Base-by-base conservation (phyloP, 2,888 invertebrate species). In the Andrena praecox region DNA sequence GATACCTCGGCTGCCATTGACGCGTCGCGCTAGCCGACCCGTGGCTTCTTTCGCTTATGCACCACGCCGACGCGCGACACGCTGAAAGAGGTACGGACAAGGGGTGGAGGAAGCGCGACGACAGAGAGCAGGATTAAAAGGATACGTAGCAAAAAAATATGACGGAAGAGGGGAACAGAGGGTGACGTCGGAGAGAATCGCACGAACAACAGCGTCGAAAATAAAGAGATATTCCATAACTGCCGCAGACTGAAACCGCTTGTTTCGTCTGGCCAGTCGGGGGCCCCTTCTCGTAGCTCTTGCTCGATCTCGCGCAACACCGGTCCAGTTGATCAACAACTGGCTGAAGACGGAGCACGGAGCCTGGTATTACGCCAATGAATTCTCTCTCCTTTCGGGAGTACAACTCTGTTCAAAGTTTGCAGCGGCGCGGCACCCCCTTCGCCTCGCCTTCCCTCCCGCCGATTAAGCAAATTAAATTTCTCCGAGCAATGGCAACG, bases 401-500 rank as follows among this genome's bases (percentile, higher is more conserved):
- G 86, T 85, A 88, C 88, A 91, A 91, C 89, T 92, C 89, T 76
- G 87, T 90, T 89, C 84, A 89, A 92, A 92, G 85, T 91, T 89
- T 89, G 74, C 79, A 70, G 59, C 64, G 82, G 62, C 85, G 59
- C 64, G 81, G 62, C 85, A 69, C 63, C 64, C 62, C 70, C 77
- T 75, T 68, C 67, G 42, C 77, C 63, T 54, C 75, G 66, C 75
- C 74, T 80, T 76, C 83, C 84, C 87, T 79, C 81, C 75, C 82
- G 85, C 87, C 91, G 93, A 92, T 92, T 92, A 92, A 92, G 92
- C 91, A 92, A 92, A 92, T 92, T 91, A 93, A 92, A 92, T 93
- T 93, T 92, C 90, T 86, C 87, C 78, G 78, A 86, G 87, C 87
- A 91, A 88, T 85, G 88, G 89, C 85, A 88, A 89, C 89, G 88